Base-by-base conservation (phyloP, 1,140 invertebrate species). In the Drosophila oshimai region DNA sequence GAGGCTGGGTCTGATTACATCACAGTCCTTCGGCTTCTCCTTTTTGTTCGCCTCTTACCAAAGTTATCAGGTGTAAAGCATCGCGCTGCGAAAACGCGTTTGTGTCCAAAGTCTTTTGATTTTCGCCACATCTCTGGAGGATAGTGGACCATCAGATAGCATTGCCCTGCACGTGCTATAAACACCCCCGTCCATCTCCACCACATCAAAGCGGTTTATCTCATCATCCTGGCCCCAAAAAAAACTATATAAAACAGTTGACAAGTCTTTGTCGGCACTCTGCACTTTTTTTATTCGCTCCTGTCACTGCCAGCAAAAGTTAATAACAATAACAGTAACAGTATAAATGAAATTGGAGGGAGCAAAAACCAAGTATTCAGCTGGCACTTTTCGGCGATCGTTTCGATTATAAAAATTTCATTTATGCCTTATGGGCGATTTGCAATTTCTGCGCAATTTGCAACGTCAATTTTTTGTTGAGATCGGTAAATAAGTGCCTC, bases 51-150 rank as follows among this genome's bases (percentile, higher is more conserved):
- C 54, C 37, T n/a, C n/a, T n/a, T n/a, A n/a, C n/a, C n/a, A n/a
- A n/a, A 41, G 68, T 87, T 87, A 87, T 87, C 81, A 87, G 81
- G 81, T 87, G 81, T 87, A 87, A 87, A 87, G 81, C 81, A 87
- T 87, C 81, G 73, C 72, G 42, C 41, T 51, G 74, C 68, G 62
- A 64, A 87, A 87, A 87, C 76, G 81, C 72, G 72, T 87, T 87
- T 76, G 73, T 87, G 55, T 58, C 81, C 86, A 68, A 70, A 86
- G 81, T 86, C 72, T 87, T 86, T 81, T 74, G 68, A 74, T 84
- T 84, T 74, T 13, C 1, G 37, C 29, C 36, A 42, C 64, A 51
- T 46, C 49, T 46, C 72, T 61, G 70, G 57, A 42, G 46, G 44
- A 31, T 50, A 51, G 42, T 54, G 51, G 71, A 22, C 24, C 50